phyloP scores from a whole-genome alignment of 2,113 vertebrate genomes.

The Aptenodytes patagonicus region DNA sequence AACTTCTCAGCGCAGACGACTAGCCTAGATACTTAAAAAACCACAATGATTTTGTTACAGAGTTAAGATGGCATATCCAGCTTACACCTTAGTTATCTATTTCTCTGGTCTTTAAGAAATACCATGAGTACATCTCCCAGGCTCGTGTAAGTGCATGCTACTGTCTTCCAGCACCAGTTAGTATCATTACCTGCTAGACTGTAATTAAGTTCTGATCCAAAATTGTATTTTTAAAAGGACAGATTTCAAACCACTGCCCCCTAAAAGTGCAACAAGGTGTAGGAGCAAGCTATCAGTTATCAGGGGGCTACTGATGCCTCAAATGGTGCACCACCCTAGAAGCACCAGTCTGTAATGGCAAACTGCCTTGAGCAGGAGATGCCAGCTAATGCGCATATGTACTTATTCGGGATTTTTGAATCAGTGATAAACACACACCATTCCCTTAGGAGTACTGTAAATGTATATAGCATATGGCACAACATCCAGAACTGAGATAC shows the following conservation, averaged over 20 bases:
- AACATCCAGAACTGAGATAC: background rate
- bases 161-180: background rate
- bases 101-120: background rate
- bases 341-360: background rate
- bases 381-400: fast-evolving
- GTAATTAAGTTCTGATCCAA: background rate
- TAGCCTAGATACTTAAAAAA: background rate
- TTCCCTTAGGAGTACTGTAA: background rate
- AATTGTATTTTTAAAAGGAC: background rate
- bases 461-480: background rate
- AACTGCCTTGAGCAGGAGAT: background rate
- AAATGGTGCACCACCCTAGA: background rate
- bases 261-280: background rate
- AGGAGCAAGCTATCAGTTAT: background rate
- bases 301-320: background rate
- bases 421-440: background rate
- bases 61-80: background rate
- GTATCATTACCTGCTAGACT: background rate
- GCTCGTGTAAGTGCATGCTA: background rate
- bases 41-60: background rate
- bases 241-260: background rate
- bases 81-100: background rate
- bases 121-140: background rate
- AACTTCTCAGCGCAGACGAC: background rate
- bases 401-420: background rate